Evolutionary conservation across 2,888 invertebrate genomes (phyloP).

Genomic region (Sphaeridia pumilis): DNA sequence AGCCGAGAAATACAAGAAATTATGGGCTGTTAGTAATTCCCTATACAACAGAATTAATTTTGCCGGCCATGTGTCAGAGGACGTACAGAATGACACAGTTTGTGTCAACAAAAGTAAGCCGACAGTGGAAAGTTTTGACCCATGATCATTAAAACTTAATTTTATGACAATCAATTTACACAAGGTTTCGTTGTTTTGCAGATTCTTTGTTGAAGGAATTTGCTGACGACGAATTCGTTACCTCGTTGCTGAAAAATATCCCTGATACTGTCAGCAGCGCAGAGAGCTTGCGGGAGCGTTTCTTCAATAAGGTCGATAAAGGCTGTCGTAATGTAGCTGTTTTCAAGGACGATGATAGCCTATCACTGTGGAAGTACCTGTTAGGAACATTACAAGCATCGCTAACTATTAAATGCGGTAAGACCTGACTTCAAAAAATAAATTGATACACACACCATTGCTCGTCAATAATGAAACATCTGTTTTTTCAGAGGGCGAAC

Average conservation of each 20-base stretch:
- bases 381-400: constrained; percentile 21
- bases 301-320: constrained; percentile 25
- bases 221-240: constrained; percentile 22
- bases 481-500: constrained; percentile 19
- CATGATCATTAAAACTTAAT: background rate
- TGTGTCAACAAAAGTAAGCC: constrained; percentile 17
- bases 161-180: background rate
- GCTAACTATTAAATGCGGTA: constrained; percentile 17
- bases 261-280: constrained; percentile 24
- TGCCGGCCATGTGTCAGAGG: constrained; percentile 12
- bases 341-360: constrained; percentile 23
- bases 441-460: background rate
- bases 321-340: constrained; percentile 23
- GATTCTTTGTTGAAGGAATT: constrained; percentile 19
- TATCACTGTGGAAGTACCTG: constrained; percentile 28
- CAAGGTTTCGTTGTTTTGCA: constrained; percentile 5
- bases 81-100: constrained; percentile 2
- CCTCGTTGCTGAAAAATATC: constrained; percentile 20
- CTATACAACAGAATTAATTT: constrained; percentile 21
- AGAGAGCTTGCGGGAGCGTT: constrained; percentile 22
- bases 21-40: constrained; percentile 26
- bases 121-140: background rate
- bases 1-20: constrained; percentile 23
- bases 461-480: background rate
- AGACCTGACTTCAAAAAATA: background rate